phyloP scores from a whole-genome alignment of 2,888 invertebrate species.

The Phengaris arion region DNA sequence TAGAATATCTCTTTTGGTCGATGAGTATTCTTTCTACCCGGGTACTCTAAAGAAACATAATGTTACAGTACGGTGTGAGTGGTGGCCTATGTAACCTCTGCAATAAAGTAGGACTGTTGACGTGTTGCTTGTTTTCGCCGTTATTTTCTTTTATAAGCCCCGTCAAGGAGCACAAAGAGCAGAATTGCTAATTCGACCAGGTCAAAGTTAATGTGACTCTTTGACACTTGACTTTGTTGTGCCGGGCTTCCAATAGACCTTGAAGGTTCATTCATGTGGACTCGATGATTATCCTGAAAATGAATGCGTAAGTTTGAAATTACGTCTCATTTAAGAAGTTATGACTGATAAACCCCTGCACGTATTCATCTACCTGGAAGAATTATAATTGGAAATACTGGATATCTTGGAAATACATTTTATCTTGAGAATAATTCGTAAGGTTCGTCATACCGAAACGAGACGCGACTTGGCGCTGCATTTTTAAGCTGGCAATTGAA shows the following conservation, averaged over 20 bases:
- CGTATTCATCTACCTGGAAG: too few relatives aligned
- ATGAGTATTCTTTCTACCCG: too few relatives aligned
- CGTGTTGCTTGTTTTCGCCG: conserved; percentile 36
- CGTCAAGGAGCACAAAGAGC: conserved; percentile 33
- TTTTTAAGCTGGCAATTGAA: too few relatives aligned
- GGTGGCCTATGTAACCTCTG: conserved; percentile 31
- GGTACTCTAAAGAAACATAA: background rate
- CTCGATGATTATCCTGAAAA: background rate
- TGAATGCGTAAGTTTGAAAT: too few relatives aligned
- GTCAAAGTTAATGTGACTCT: conserved; percentile 14
- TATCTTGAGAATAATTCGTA: too few relatives aligned
- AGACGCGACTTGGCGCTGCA: too few relatives aligned
- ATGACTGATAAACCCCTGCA: too few relatives aligned
- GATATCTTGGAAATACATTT: too few relatives aligned
- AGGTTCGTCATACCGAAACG: too few relatives aligned
- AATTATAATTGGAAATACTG: too few relatives aligned
- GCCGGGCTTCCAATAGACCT: background rate
- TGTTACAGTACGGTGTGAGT: conserved; percentile 33
- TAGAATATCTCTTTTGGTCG: too few relatives aligned
- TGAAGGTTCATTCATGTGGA: background rate
- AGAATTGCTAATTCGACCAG: conserved; percentile 3
- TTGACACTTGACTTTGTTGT: background rate
- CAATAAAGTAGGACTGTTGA: conserved; percentile 32
- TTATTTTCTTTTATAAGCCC: conserved; percentile 38
- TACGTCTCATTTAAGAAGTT: too few relatives aligned